Conservation (phyloP, 2,888 invertebrate species). For the Actias luna region DNA sequence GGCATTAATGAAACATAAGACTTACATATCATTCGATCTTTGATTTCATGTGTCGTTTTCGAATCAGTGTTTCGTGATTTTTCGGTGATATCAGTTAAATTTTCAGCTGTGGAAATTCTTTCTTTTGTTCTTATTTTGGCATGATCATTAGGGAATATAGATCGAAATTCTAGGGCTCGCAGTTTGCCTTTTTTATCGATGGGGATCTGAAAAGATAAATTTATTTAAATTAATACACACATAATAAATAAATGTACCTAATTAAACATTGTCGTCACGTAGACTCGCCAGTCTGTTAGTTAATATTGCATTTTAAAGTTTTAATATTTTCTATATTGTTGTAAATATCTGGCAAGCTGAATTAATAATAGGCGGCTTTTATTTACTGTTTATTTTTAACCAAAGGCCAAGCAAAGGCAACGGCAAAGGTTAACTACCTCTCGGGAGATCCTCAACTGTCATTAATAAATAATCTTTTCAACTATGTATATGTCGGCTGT, state of each 20-base stretch:
- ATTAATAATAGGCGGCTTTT: not conserved
- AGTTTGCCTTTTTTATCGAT: slow-evolving; percentile 73
- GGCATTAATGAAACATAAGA: slow-evolving; percentile 69
- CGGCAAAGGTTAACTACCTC: too few relatives aligned
- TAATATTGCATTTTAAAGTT: not conserved
- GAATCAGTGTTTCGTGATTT: slow-evolving; percentile 42
- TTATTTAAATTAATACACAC: slow-evolving; percentile 23
- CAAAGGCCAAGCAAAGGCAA: too few relatives aligned
- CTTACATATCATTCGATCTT: slow-evolving; percentile 60
- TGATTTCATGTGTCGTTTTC: slow-evolving; percentile 53
- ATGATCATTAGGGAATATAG: slow-evolving; percentile 56
- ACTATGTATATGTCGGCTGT: too few relatives aligned
- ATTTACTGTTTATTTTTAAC: too few relatives aligned
- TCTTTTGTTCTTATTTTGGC: slow-evolving; percentile 58
- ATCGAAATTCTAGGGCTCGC: slow-evolving; percentile 63
- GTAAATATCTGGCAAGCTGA: not conserved
- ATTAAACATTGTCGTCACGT: slow-evolving; percentile 18
- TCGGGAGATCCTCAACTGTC: too few relatives aligned
- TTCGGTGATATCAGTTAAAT: slow-evolving; percentile 44
- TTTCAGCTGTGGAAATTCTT: slow-evolving; percentile 44
- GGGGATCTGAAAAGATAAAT: slow-evolving; percentile 66
- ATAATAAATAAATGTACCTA: not conserved
- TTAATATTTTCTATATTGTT: not conserved
- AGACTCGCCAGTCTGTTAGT: not conserved
- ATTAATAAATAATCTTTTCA: too few relatives aligned